phyloP scores from a whole-genome alignment of 2,113 vertebrate species.

The Circaetus gallicus region DNA sequence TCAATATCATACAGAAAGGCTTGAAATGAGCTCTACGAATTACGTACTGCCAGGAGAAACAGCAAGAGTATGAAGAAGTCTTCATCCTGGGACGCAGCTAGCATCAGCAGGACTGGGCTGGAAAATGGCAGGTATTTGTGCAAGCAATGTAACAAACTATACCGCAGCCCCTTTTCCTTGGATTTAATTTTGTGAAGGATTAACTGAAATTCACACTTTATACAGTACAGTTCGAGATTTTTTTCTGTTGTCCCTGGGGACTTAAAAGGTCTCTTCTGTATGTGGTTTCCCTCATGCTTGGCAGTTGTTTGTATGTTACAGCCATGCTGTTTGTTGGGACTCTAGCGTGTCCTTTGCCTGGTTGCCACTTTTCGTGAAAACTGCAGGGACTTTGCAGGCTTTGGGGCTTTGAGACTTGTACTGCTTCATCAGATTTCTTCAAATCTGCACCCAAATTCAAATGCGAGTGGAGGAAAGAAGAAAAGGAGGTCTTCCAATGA shows the following conservation, averaged over 20 bases:
- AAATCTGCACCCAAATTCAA: rapidly evolving
- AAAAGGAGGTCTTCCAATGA: background rate
- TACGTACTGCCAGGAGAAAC: background rate
- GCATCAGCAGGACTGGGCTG: background rate
- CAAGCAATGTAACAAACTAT: no score
- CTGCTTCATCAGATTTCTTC: background rate
- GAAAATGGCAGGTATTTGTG: background rate
- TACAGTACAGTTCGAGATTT: rapidly evolving
- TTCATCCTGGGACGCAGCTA: background rate
- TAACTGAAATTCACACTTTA: background rate
- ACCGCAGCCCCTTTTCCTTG: background rate
- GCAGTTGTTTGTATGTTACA: background rate
- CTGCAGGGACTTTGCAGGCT: background rate
- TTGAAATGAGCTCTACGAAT: background rate
- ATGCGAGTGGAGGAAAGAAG: background rate
- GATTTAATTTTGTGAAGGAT: background rate
- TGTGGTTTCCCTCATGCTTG: rapidly evolving
- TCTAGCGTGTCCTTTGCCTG: background rate
- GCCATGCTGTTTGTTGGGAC: background rate
- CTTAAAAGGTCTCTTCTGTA: rapidly evolving
- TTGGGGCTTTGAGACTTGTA: background rate
- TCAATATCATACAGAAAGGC: rapidly evolving
- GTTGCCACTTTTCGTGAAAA: background rate
- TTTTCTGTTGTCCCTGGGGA: background rate
- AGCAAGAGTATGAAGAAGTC: background rate